A percentile compares a stretch with the other conserved stretches of the same genome.
Conservation (phyloP, 2,888 invertebrate genomes). For the Clitarchus hookeri region DNA sequence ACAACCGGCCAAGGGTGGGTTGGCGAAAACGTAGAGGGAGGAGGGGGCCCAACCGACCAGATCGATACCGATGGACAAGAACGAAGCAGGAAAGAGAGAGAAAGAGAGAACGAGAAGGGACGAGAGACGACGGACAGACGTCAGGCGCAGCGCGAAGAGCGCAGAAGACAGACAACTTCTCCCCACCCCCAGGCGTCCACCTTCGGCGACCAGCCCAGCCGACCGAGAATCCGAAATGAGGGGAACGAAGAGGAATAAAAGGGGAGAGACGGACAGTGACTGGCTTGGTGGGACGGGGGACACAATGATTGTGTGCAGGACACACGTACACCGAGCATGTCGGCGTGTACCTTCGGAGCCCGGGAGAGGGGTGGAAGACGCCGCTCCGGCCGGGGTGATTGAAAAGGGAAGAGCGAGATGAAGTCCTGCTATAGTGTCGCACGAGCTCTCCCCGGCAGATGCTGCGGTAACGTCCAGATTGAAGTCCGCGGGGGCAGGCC, state of each 20-base stretch:
- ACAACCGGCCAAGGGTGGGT: conserved; percentile 36
- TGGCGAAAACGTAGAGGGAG: conserved; percentile 40
- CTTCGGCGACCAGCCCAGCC: background rate
- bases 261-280: background rate
- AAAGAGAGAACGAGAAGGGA: background rate
- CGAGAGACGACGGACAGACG: conserved; percentile 6
- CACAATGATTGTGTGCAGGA: conserved; percentile 18
- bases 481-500: background rate
- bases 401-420: conserved; percentile 51
- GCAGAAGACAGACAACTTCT: background rate
- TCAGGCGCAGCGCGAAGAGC: background rate
- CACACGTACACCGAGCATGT: conserved; percentile 24
- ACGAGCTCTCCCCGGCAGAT: conserved; percentile 21
- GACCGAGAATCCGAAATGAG: background rate
- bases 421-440: conserved; percentile 28
- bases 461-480: background rate
- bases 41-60: conserved; percentile 42
- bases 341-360: background rate
- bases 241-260: background rate
- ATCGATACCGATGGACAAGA: conserved; percentile 27
- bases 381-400: conserved; percentile 45
- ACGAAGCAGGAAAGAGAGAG: conserved; percentile 15
- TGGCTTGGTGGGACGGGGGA: background rate
- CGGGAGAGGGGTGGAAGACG: background rate
- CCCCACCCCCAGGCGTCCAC: background rate